phyloP scores from a whole-genome alignment of 1,140 invertebrate species.

The Stenopsyche tienmushanensis region DNA sequence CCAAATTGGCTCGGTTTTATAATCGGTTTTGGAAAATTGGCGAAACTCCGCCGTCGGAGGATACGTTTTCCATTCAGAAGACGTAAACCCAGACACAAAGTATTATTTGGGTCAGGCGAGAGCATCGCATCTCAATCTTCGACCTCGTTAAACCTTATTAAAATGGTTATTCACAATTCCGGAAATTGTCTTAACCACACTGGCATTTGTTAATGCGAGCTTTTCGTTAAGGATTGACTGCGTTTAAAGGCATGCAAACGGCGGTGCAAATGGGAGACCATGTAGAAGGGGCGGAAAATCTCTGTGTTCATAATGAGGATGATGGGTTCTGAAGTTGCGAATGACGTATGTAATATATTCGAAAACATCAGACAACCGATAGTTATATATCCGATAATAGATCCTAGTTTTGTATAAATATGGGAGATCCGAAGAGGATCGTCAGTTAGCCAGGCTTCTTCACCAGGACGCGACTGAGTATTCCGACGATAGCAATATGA shows the following conservation, averaged over 20 bases:
- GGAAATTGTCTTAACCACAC: background rate
- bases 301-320: background rate
- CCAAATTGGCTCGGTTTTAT: too few relatives aligned
- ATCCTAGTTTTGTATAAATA: conserved; percentile 4
- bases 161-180: background rate
- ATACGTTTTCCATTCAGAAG: too few relatives aligned
- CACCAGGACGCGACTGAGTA: too few relatives aligned
- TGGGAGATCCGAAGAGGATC: background rate
- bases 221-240: background rate
- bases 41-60: too few relatives aligned
- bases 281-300: too few relatives aligned
- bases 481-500: background rate
- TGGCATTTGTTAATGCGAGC: conserved; percentile 2
- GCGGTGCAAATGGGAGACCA: background rate
- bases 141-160: background rate
- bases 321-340: background rate
- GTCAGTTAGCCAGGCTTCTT: conserved; percentile 1
- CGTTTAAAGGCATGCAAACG: background rate
- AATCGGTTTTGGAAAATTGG: too few relatives aligned
- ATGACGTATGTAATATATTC: conserved; percentile 2
- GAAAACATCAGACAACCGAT: too few relatives aligned
- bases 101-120: too few relatives aligned
- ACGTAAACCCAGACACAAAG: too few relatives aligned
- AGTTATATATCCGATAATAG: too few relatives aligned
- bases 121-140: too few relatives aligned